Evolutionary conservation across 2,888 invertebrate genomes (phyloP).

Genomic region (Malacosoma neustria): DNA sequence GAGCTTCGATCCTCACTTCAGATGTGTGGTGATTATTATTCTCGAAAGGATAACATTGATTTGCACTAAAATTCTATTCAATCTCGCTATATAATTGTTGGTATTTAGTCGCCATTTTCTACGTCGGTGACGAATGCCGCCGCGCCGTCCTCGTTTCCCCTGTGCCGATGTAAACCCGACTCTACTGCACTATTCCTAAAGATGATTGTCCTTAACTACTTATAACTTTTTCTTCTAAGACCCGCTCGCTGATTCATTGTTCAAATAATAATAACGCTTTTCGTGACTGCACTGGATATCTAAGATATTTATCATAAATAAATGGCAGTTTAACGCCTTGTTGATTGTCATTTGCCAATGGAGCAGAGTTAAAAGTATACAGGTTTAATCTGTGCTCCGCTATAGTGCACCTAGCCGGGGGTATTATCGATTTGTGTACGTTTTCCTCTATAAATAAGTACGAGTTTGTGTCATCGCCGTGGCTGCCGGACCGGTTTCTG

Average conservation of each 20-base stretch:
- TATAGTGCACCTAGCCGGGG: conserved; percentile 28
- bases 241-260: conserved; percentile 61
- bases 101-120: conserved; percentile 75
- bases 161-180: conserved; percentile 50
- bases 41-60: conserved; percentile 35
- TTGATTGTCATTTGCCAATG: conserved; percentile 6
- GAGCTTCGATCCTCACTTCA: conserved; percentile 27
- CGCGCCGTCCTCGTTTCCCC: conserved; percentile 62
- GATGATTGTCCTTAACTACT: conserved; percentile 40
- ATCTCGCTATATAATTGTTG: conserved; percentile 60
- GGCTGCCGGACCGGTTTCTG: conserved; percentile 52
- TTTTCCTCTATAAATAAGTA: conserved; percentile 65
- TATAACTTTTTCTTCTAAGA: conserved; percentile 40
- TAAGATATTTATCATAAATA: conserved; percentile 12
- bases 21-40: conserved; percentile 26
- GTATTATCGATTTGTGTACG: conserved; percentile 67
- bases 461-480: conserved; percentile 59
- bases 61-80: conserved; percentile 33
- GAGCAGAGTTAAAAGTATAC: conserved; percentile 27
- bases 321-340: neutral
- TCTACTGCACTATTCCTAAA: conserved; percentile 53
- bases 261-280: conserved; percentile 54
- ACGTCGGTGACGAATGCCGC: conserved; percentile 69
- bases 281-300: conserved; percentile 25
- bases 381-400: conserved; percentile 23